These are phyloP conservation scores for Mimumesa dahlbomi DNA, from an alignment of 2,888 invertebrate species.

Conservation along the genomic window DNA sequence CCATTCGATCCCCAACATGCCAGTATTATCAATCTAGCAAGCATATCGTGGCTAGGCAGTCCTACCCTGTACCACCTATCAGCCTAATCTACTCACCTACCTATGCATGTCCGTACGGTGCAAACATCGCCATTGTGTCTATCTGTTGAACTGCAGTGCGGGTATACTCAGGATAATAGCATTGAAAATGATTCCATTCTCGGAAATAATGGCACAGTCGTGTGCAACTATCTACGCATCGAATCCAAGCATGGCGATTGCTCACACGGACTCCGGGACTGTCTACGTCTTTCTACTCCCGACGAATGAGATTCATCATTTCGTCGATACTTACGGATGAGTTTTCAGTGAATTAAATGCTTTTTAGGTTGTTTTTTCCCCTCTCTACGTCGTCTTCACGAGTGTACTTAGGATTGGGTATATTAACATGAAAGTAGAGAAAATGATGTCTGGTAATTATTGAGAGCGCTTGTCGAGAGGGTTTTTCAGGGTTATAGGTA, in stretches of 20 bases:
- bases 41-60: slow-evolving; percentile 72
- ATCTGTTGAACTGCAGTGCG: slow-evolving; percentile 69
- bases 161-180: slow-evolving; percentile 66
- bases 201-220: slow-evolving; percentile 60
- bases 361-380: neutral
- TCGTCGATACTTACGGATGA: no score
- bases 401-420: no score
- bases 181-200: slow-evolving; percentile 72
- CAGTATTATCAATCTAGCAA: slow-evolving; percentile 72
- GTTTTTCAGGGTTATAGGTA: no score
- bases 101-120: slow-evolving; percentile 58
- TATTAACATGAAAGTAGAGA: no score
- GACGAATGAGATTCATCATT: slow-evolving; percentile 27
- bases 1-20: slow-evolving; percentile 55
- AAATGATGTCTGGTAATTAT: no score
- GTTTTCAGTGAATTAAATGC: no score
- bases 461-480: no score
- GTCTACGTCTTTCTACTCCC: neutral
- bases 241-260: slow-evolving; percentile 12
- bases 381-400: neutral
- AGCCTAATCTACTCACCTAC: slow-evolving; percentile 68
- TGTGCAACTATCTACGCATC: slow-evolving; percentile 28
- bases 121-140: slow-evolving; percentile 73
- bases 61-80: slow-evolving; percentile 64
- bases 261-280: slow-evolving; percentile 1